Conservation (phyloP, 2,888 invertebrate species). For the Sepioteuthis lessoniana region DNA sequence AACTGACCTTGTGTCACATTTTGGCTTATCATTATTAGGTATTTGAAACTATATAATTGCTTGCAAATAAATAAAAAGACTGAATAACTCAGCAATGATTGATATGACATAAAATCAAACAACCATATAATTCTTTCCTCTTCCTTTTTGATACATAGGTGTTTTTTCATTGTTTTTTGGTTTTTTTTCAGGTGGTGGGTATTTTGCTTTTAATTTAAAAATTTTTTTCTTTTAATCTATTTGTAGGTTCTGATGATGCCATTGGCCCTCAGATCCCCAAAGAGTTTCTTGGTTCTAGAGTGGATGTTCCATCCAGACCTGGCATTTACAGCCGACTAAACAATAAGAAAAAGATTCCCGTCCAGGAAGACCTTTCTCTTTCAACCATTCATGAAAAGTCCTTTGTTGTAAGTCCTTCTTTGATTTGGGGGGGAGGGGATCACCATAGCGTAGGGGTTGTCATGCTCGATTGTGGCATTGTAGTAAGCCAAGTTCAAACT, state of each 20-base stretch:
- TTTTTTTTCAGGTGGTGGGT: no score
- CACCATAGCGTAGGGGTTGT: no score
- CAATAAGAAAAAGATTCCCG: not conserved
- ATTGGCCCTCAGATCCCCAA: slow-evolving; percentile 67
- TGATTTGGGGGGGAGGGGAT: no score
- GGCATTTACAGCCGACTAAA: slow-evolving; percentile 35
- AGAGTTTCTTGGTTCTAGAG: slow-evolving; percentile 66
- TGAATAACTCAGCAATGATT: no score
- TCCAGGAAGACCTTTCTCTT: slow-evolving; percentile 54
- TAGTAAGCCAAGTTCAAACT: no score
- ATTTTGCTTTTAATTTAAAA: not conserved
- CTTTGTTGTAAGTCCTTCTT: slow-evolving; percentile 57
- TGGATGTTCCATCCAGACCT: slow-evolving; percentile 54
- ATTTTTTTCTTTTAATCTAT: not conserved
- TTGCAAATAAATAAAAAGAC: no score
- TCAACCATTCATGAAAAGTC: slow-evolving; percentile 67
- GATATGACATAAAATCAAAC: no score
- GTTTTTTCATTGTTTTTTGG: no score
- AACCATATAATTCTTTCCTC: not conserved
- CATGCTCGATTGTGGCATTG: no score
- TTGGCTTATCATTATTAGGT: no score
- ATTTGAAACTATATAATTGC: no score
- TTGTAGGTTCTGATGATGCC: slow-evolving; percentile 73
- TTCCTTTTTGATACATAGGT: not conserved
- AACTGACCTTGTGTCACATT: no score